phyloP scores from a whole-genome alignment of 2,797 vertebrate species.

The Peromyscus attwateri region DNA sequence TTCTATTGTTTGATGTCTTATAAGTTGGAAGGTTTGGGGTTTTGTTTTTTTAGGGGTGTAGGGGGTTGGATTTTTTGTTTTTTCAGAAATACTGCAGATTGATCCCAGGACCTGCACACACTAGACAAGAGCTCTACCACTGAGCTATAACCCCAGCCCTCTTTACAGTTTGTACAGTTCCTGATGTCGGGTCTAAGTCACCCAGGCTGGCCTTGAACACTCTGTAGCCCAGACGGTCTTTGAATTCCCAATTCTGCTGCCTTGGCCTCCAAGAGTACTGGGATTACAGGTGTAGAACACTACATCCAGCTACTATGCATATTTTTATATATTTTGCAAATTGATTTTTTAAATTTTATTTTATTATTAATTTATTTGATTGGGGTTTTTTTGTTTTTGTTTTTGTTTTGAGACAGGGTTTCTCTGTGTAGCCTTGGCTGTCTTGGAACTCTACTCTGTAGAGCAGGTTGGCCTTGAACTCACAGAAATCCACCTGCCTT shows the following conservation, averaged over 20 bases:
- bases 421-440: neutral
- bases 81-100: neutral
- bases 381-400: neutral
- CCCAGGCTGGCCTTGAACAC: neutral
- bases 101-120: neutral
- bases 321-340: slow-evolving; percentile 12
- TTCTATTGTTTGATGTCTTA: neutral
- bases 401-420: neutral
- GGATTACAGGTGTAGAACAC: neutral
- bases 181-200: neutral
- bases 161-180: neutral
- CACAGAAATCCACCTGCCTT: neutral
- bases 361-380: neutral
- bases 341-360: slow-evolving; percentile 10
- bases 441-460: neutral
- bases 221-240: neutral
- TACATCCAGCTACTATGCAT: neutral
- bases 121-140: neutral
- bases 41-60: neutral
- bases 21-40: neutral
- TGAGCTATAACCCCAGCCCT: no score
- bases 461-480: neutral
- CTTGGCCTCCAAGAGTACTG: neutral
- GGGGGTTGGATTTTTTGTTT: neutral
- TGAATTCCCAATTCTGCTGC: neutral